These are phyloP conservation scores for Poecilia latipinna DNA, from an alignment of 2,113 vertebrate genomes.

Conservation along the genomic window DNA sequence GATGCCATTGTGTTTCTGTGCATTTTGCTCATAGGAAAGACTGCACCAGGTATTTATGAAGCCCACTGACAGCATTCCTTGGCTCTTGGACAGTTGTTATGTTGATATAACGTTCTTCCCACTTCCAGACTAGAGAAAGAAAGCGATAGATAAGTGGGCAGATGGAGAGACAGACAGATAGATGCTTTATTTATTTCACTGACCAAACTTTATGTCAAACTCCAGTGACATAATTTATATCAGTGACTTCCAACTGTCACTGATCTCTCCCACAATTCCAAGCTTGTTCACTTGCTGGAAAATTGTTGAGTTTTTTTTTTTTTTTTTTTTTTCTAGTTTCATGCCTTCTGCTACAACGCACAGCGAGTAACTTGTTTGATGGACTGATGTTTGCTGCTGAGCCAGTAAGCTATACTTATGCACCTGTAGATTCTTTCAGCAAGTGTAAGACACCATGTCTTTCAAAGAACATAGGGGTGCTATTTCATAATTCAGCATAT, in stretches of 20 bases:
- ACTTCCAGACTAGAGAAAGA: too few species aligned
- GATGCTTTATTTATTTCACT: constrained; percentile 19
- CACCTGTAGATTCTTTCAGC: constrained; percentile 10
- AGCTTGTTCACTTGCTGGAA: constrained; percentile 30
- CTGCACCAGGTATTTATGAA: too few species aligned
- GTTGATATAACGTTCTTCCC: too few species aligned
- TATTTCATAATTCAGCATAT: constrained; percentile 25
- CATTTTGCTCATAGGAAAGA: too few species aligned
- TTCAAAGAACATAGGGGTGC: constrained; percentile 20
- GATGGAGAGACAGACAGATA: too few species aligned
- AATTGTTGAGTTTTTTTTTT: constrained; percentile 25
- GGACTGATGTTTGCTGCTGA: constrained; percentile 1
- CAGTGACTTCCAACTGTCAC: constrained; percentile 12
- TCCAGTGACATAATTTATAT: too few species aligned
- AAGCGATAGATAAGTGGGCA: too few species aligned
- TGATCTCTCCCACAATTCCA: constrained; percentile 5
- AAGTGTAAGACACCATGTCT: constrained; percentile 17
- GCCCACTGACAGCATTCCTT: too few species aligned
- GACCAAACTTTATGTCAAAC: constrained; percentile 10
- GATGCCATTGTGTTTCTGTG: too few species aligned
- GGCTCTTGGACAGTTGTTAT: too few species aligned
- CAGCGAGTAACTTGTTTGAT: constrained; percentile 9
- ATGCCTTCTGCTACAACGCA: constrained; percentile 32
- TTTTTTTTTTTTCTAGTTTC: constrained; percentile 20
- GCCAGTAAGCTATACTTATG: constrained; percentile 15